Evolutionary conservation across 2,888 invertebrate genomes (phyloP).

Genomic region (Sphaerophoria rueppellii): DNA sequence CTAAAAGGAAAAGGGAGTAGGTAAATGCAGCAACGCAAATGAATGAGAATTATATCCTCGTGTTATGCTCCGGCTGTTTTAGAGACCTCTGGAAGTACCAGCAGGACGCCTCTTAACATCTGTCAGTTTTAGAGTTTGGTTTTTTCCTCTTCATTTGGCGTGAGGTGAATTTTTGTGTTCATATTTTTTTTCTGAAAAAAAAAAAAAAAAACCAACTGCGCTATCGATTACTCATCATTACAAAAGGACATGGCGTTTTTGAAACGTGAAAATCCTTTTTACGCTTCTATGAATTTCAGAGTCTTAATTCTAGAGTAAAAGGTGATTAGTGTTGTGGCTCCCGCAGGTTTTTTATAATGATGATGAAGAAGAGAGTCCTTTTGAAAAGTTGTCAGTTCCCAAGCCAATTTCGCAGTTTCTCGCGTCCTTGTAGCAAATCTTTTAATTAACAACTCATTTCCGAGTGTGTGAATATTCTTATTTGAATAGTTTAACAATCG

Average conservation of each 20-base stretch:
- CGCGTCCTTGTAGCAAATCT: slow-evolving; percentile 1
- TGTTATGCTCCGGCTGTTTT: slow-evolving; percentile 69
- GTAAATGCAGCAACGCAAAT: neutral
- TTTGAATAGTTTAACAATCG: neutral
- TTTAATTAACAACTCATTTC: neutral
- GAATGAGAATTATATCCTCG: slow-evolving; percentile 65
- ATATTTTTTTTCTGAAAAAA: neutral
- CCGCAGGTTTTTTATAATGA: slow-evolving; percentile 4
- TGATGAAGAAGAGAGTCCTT: neutral
- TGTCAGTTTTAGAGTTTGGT: slow-evolving; percentile 48
- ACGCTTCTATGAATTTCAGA: slow-evolving; percentile 6
- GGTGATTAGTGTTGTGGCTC: neutral
- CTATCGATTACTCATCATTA: slow-evolving; percentile 20
- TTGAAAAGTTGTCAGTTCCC: slow-evolving; percentile 6
- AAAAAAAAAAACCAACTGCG: neutral
- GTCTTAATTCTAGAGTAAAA: neutral
- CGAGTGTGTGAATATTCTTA: slow-evolving; percentile 25
- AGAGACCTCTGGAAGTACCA: slow-evolving; percentile 48
- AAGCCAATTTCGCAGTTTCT: slow-evolving; percentile 4
- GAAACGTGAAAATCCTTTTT: slow-evolving; percentile 23
- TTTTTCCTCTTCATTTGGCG: slow-evolving; percentile 57
- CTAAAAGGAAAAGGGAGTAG: slow-evolving; percentile 6
- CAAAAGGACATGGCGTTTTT: slow-evolving; percentile 17
- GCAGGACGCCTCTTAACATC: slow-evolving; percentile 68
- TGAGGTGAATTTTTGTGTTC: slow-evolving; percentile 49